These are phyloP conservation scores for Resseliella maxima DNA, from an alignment of 2,888 invertebrate genomes.

Conservation along the genomic window DNA sequence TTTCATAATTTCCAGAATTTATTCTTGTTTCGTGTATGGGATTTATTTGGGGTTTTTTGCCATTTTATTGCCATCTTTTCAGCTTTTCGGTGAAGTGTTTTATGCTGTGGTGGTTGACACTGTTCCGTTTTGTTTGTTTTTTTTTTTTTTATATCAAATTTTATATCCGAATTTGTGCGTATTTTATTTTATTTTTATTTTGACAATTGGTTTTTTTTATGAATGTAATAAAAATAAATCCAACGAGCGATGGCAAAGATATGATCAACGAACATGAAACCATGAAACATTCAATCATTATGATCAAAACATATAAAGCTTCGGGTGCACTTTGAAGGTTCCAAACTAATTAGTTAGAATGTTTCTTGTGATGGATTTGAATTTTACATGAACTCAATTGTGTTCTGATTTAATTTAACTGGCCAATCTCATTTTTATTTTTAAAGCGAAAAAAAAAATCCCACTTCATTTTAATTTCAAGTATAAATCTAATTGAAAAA, in stretches of 20 bases:
- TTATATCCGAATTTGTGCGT: background rate
- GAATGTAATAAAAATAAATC: background rate
- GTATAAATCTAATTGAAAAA: constrained; percentile 14
- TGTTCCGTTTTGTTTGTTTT: background rate
- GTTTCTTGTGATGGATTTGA: background rate
- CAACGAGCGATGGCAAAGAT: background rate
- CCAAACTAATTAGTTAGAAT: background rate
- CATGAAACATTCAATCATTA: background rate
- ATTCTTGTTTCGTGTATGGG: constrained; percentile 24
- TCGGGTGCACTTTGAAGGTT: background rate
- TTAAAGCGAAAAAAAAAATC: background rate
- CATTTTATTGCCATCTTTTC: background rate
- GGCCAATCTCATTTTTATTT: background rate
- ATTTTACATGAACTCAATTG: background rate
- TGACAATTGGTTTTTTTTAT: constrained; percentile 24
- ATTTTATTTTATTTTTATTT: constrained; percentile 26
- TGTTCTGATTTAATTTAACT: background rate
- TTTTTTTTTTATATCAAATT: background rate
- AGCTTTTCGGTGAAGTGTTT: background rate
- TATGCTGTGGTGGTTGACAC: background rate
- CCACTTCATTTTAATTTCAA: too few relatives aligned
- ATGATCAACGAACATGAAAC: background rate
- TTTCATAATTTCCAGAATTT: constrained; percentile 48
- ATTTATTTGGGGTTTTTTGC: background rate
- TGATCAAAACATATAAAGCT: background rate